phyloP scores from a whole-genome alignment of 2,113 vertebrate genomes.

The Labeo catla region DNA sequence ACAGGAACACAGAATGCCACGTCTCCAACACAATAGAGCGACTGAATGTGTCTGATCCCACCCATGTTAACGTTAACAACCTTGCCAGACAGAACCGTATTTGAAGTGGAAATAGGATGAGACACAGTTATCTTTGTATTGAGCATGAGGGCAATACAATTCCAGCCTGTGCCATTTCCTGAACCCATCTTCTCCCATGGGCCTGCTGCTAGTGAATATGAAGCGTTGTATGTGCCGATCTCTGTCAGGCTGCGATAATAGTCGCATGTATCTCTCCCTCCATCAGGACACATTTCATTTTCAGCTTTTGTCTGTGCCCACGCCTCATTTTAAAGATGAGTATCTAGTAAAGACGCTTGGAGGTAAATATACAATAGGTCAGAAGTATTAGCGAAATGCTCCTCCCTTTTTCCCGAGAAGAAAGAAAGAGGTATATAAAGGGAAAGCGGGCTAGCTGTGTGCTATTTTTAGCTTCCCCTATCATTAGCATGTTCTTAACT shows the following conservation, averaged over 20 bases:
- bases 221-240: slow-evolving; percentile 12
- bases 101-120: slow-evolving; percentile 35
- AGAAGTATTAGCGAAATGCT: slow-evolving; percentile 54
- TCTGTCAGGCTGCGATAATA: slow-evolving; percentile 40
- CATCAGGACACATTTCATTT: slow-evolving; percentile 51
- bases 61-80: slow-evolving; percentile 17
- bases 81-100: slow-evolving; percentile 20
- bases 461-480: slow-evolving; percentile 50
- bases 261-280: slow-evolving; percentile 50
- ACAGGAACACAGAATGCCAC: neutral
- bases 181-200: slow-evolving; percentile 16
- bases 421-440: neutral
- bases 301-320: slow-evolving; percentile 36
- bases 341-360: slow-evolving; percentile 35
- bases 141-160: slow-evolving; percentile 37
- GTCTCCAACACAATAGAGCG: neutral
- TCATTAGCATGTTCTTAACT: slow-evolving; percentile 51
- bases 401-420: slow-evolving; percentile 42
- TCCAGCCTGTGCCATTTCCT: slow-evolving; percentile 40
- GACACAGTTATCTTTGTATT: slow-evolving; percentile 32
- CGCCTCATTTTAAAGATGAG: slow-evolving; percentile 28
- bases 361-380: slow-evolving; percentile 43
- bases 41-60: slow-evolving; percentile 3
- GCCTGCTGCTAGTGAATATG: slow-evolving; percentile 34
- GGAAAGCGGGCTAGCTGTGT: slow-evolving; percentile 28